Percentiles rank a stretch among this genome's conserved stretches.
phyloP scores from a whole-genome alignment of 2,888 invertebrate genomes.

The Caenorhabditis sp. region DNA sequence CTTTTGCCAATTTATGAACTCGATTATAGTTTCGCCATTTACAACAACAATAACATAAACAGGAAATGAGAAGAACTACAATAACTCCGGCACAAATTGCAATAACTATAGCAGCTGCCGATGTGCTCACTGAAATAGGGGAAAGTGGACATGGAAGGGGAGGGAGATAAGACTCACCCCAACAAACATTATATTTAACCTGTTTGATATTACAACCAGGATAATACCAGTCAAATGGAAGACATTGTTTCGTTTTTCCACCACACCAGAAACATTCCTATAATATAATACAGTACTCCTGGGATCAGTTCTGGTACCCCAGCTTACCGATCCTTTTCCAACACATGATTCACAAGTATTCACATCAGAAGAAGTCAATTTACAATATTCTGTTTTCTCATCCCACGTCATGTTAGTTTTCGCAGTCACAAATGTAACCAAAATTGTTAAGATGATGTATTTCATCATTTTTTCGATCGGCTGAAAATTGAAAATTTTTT shows the following conservation, averaged over 20 bases:
- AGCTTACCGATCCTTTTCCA: constrained; percentile 48
- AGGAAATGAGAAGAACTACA: constrained; percentile 39
- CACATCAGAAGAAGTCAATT: constrained; percentile 31
- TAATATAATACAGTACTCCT: constrained; percentile 1
- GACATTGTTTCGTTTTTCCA: constrained; percentile 47
- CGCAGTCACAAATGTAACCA: background rate
- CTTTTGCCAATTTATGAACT: constrained; percentile 38
- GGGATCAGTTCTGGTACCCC: background rate
- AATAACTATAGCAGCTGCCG: constrained; percentile 52
- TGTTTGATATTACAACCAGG: constrained; percentile 54
- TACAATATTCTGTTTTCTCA: constrained; percentile 38
- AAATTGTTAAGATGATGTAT: too few species aligned
- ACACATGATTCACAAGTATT: constrained; percentile 50
- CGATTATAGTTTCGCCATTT: constrained; percentile 40
- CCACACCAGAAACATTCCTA: constrained; percentile 57
- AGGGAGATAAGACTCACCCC: constrained; percentile 36
- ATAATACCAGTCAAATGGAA: constrained; percentile 58
- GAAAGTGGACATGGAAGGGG: background rate
- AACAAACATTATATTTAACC: constrained; percentile 55
- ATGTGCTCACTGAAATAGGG: constrained; percentile 48
- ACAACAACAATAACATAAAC: constrained; percentile 45
- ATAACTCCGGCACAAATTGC: constrained; percentile 51
- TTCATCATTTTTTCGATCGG: too few species aligned
- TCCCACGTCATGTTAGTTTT: constrained; percentile 22
- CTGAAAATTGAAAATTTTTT: too few species aligned